phyloP scores from a whole-genome alignment of 2,113 vertebrate species.

The Dolichotis patagonum region DNA sequence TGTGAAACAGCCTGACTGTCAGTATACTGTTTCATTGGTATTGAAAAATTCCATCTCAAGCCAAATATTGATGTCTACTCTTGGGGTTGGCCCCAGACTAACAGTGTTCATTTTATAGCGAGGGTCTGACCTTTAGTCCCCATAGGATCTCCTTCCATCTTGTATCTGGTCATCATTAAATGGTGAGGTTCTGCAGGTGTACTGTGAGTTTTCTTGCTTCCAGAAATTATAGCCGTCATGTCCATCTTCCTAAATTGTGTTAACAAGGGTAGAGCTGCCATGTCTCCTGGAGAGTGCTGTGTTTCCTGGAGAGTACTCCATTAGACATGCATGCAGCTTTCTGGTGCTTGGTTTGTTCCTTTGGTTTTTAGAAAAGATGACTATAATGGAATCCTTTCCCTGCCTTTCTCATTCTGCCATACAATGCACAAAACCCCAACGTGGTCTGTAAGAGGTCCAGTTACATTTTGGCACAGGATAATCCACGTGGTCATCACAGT shows the following conservation, averaged over 20 bases:
- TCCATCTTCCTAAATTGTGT: background rate
- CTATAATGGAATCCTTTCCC: slow-evolving; percentile 25
- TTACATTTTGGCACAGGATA: slow-evolving; percentile 67
- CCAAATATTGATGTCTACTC: background rate
- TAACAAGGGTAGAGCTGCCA: background rate
- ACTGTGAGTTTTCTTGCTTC: background rate
- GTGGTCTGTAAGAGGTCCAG: background rate
- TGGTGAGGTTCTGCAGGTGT: background rate
- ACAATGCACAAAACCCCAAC: background rate
- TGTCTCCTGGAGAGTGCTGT: too few species aligned
- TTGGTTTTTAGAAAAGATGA: background rate
- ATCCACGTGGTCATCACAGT: slow-evolving; percentile 61
- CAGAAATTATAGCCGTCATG: background rate
- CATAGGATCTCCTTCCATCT: background rate
- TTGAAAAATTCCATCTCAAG: slow-evolving; percentile 38
- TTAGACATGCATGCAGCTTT: background rate
- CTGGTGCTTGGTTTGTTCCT: background rate
- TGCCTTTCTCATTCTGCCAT: background rate
- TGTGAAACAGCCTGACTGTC: slow-evolving; percentile 35
- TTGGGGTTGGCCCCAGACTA: background rate
- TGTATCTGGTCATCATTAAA: background rate
- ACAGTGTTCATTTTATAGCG: slow-evolving; percentile 14
- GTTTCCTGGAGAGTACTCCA: background rate
- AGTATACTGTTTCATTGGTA: background rate
- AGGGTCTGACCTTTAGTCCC: background rate